Percentiles rank a stretch among this genome's conserved stretches.
Conservation (phyloP, 2,888 invertebrate genomes). For the Ptilodon capucinus region DNA sequence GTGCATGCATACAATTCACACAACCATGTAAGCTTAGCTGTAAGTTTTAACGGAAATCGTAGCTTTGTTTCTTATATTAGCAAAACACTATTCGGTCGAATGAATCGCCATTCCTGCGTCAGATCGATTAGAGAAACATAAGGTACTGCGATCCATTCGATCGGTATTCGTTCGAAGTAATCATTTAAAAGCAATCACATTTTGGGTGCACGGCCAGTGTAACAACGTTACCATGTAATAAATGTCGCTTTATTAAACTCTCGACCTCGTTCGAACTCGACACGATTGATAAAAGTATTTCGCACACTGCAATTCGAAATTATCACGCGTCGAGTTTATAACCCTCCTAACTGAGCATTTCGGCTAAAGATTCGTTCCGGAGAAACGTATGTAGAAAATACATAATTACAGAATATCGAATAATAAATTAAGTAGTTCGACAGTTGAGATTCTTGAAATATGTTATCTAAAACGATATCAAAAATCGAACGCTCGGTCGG, state of each 20-base stretch:
- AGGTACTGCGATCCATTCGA: slow-evolving; percentile 38
- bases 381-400: neutral
- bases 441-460: neutral
- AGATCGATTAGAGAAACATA: neutral
- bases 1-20: slow-evolving; percentile 79
- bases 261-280: slow-evolving; percentile 15
- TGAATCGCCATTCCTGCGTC: slow-evolving; percentile 25
- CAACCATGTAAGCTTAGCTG: slow-evolving; percentile 71
- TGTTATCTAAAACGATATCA: slow-evolving; percentile 1
- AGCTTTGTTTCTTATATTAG: slow-evolving; percentile 62
- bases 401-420: neutral
- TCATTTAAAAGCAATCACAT: slow-evolving; percentile 47
- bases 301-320: too few species aligned
- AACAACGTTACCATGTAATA: slow-evolving; percentile 42
- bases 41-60: slow-evolving; percentile 59
- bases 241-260: slow-evolving; percentile 40
- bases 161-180: slow-evolving; percentile 39
- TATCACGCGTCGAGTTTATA: neutral
- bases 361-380: neutral
- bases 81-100: slow-evolving; percentile 39
- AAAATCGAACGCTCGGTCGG: neutral
- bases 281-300: slow-evolving; percentile 1
- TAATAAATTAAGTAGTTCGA: neutral
- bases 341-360: neutral
- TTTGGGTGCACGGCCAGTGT: slow-evolving; percentile 70